Conservation (phyloP, 2,888 invertebrate genomes). For the Gymnocheta viridis region DNA sequence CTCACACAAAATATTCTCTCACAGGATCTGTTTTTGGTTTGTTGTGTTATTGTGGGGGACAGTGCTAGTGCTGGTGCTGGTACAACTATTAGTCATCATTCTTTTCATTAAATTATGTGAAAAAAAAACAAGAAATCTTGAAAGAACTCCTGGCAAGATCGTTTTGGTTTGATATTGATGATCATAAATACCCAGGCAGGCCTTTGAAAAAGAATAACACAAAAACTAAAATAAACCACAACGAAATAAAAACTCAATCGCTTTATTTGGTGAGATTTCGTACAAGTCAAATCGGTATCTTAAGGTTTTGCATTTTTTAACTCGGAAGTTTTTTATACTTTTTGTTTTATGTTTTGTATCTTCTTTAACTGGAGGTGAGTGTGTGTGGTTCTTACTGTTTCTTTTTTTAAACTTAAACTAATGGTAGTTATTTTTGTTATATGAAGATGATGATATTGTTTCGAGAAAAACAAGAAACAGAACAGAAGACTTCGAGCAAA, state of each 20-base stretch:
- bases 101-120: conserved; percentile 13
- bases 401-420: conserved; percentile 20
- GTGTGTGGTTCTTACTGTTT: conserved; percentile 25
- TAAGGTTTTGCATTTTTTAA: conserved; percentile 39
- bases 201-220: conserved; percentile 45
- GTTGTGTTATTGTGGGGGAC: conserved; percentile 45
- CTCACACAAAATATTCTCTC: conserved; percentile 55
- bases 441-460: conserved; percentile 48
- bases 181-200: conserved; percentile 49
- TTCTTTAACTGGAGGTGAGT: conserved; percentile 26
- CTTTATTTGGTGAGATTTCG: conserved; percentile 57
- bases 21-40: conserved; percentile 61
- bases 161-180: conserved; percentile 62
- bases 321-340: not conserved
- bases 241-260: conserved; percentile 54
- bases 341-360: not conserved
- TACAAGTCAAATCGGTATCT: conserved; percentile 25
- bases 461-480: not conserved
- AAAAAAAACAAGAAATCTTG: conserved; percentile 18
- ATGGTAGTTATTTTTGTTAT: conserved; percentile 48
- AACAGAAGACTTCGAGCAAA: conserved; percentile 42
- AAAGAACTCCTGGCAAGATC: conserved; percentile 68
- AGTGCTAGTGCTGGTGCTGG: not conserved
- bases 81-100: conserved; percentile 56
- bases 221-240: conserved; percentile 8